A percentile compares a stretch with the other conserved stretches of the same genome.
Conservation (phyloP, 2,888 invertebrate species). For the Gymnocheta viridis region DNA sequence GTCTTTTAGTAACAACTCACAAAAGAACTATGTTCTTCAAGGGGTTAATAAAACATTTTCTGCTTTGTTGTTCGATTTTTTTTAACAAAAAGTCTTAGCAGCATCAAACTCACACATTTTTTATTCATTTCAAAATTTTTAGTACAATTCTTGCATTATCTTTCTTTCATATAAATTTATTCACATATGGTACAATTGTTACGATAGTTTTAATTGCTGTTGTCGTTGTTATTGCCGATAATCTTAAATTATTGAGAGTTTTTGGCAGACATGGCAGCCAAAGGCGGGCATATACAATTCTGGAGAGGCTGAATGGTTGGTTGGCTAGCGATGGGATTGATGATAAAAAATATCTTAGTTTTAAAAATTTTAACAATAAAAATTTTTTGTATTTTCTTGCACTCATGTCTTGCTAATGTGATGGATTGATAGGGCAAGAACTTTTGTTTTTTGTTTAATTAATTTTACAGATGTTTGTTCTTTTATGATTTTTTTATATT, state of each 20-base stretch:
- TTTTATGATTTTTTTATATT: not conserved
- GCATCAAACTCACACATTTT: not conserved
- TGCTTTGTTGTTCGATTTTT: not conserved
- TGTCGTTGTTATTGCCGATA: constrained; percentile 9
- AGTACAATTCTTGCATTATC: constrained; percentile 39
- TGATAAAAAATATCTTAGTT: constrained; percentile 25
- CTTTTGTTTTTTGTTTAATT: constrained; percentile 26
- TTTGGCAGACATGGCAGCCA: not conserved
- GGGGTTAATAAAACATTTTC: constrained; percentile 17
- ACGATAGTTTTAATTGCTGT: constrained; percentile 37
- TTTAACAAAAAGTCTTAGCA: not conserved
- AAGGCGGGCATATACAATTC: not conserved
- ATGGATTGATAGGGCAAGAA: constrained; percentile 54
- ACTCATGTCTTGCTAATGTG: constrained; percentile 36
- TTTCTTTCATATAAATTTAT: not conserved
- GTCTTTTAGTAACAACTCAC: no score
- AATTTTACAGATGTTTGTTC: constrained; percentile 60
- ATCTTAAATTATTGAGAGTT: constrained; percentile 6
- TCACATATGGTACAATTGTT: constrained; percentile 46
- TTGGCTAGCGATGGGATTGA: constrained; percentile 27
- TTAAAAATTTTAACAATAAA: constrained; percentile 12
- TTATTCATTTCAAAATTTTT: constrained; percentile 10
- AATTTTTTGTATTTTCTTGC: constrained; percentile 16
- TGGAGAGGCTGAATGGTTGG: constrained; percentile 28
- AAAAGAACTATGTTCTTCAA: not conserved